Percentiles rank a stretch among this genome's conserved stretches.
phyloP scores from a whole-genome alignment of 2,113 vertebrate species.

The Tautogolabrus adspersus region DNA sequence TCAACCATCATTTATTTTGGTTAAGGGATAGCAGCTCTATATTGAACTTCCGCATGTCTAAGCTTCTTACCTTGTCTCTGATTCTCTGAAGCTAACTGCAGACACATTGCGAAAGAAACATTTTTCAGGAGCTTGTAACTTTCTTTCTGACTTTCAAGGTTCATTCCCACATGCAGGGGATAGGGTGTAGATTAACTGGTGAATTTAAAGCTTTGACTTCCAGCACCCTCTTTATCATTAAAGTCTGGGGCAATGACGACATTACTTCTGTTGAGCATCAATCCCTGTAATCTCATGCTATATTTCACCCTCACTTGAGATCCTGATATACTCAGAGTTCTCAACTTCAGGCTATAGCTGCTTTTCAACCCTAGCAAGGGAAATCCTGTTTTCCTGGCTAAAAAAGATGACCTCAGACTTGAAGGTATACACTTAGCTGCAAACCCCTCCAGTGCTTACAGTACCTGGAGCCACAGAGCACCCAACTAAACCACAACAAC shows the following conservation, averaged over 20 bases:
- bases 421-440: no score
- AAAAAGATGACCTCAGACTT: no score
- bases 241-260: not conserved
- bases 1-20: no score
- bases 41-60: no score
- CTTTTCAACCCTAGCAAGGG: no score
- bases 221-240: not conserved
- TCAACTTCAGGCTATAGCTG: not conserved
- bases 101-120: no score
- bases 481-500: no score
- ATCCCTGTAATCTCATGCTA: not conserved
- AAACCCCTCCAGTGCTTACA: no score
- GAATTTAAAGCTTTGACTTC: not conserved
- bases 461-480: no score
- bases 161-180: not conserved
- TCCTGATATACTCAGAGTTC: not conserved
- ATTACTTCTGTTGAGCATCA: not conserved
- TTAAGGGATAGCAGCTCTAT: no score
- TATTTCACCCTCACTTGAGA: not conserved
- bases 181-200: not conserved
- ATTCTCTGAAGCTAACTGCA: no score
- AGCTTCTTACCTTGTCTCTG: not conserved
- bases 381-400: not conserved
- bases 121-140: not conserved
- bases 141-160: not conserved